Percentiles rank a stretch among this genome's conserved stretches.
phyloP scores from a whole-genome alignment of 2,797 vertebrate genomes.

The Coregonus sp. region DNA sequence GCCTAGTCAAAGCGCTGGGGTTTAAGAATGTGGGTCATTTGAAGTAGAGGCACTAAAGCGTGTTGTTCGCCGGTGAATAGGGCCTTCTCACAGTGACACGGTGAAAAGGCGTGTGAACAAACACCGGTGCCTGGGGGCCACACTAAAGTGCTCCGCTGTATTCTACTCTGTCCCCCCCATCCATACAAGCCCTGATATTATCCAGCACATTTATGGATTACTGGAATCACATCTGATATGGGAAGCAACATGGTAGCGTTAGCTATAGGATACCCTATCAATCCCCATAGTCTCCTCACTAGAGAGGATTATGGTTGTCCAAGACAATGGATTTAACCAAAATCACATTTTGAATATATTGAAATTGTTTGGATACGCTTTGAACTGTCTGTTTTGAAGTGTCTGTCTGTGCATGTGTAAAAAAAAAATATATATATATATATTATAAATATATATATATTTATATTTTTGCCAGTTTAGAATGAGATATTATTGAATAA shows the following conservation, averaged over 20 bases:
- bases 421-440: not conserved
- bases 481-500: too few relatives aligned
- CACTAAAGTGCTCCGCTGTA: constrained; percentile 71
- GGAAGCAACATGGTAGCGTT: constrained; percentile 28
- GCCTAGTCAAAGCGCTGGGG: constrained; percentile 69
- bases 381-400: not conserved
- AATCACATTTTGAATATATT: not conserved
- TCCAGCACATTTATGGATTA: constrained; percentile 63
- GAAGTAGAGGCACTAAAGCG: constrained; percentile 81
- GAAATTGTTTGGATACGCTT: not conserved
- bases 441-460: too few relatives aligned
- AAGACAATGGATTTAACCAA: constrained; percentile 17
- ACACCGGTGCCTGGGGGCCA: constrained; percentile 72
- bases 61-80: constrained; percentile 79
- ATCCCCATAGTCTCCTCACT: constrained; percentile 1
- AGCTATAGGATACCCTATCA: constrained; percentile 41
- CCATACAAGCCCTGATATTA: constrained; percentile 71
- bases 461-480: too few relatives aligned
- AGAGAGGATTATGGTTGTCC: constrained; percentile 6
- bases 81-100: constrained; percentile 77
- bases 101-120: constrained; percentile 80
- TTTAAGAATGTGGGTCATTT: constrained; percentile 82
- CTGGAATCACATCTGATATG: constrained; percentile 62
- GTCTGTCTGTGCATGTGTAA: not conserved
- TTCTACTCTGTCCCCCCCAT: constrained; percentile 63